Conservation (phyloP, 2,888 invertebrate genomes). For the Caenorhabditis sinica region DNA sequence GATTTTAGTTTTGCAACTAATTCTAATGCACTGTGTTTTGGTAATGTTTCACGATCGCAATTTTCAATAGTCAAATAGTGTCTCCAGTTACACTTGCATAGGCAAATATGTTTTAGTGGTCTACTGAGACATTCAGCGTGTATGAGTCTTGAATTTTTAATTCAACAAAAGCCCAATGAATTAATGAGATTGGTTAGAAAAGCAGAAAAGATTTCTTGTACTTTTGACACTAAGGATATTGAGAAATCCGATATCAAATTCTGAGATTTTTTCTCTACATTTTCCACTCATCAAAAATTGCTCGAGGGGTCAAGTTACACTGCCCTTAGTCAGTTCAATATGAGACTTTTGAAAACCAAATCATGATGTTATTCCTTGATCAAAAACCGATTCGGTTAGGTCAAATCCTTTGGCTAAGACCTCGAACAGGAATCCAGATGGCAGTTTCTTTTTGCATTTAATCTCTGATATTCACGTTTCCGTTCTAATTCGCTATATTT, state of each 20-base stretch:
- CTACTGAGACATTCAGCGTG: slow-evolving; percentile 1
- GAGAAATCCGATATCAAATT: slow-evolving; percentile 24
- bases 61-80: slow-evolving; percentile 20
- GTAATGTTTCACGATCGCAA: background rate
- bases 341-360: background rate
- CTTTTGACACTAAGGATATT: background rate
- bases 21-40: slow-evolving; percentile 6
- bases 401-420: background rate
- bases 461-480: slow-evolving; percentile 22
- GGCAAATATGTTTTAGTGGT: slow-evolving; percentile 38
- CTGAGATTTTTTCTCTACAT: background rate
- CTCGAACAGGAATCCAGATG: slow-evolving; percentile 4
- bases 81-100: slow-evolving; percentile 36
- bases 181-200: background rate
- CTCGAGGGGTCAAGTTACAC: slow-evolving; percentile 3
- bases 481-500: slow-evolving; percentile 13
- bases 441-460: background rate
- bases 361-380: slow-evolving; percentile 2
- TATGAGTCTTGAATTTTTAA: slow-evolving; percentile 19
- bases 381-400: background rate
- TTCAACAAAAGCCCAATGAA: background rate
- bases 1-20: slow-evolving; percentile 9
- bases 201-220: background rate
- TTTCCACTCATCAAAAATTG: slow-evolving; percentile 45
- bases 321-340: background rate